phyloP scores from a whole-genome alignment of 2,888 invertebrate species.

The Drosophila mettleri region DNA sequence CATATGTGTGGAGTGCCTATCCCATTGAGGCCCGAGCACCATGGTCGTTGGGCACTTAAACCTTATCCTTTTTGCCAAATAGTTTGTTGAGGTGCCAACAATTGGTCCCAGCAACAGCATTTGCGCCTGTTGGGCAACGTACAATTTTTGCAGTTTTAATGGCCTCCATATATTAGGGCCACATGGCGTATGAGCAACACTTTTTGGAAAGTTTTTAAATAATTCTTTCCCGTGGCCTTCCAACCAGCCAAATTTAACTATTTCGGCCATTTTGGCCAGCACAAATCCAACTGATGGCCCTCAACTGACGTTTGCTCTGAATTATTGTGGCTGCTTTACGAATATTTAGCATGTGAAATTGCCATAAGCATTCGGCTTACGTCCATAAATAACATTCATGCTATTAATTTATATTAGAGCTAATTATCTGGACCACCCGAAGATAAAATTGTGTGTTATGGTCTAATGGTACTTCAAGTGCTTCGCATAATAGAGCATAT shows the following conservation, averaged over 20 bases:
- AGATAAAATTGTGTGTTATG: background rate
- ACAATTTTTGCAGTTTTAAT: conserved; percentile 17
- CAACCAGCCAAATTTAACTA: conserved; percentile 1
- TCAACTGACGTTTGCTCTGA: background rate
- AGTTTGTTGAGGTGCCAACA: conserved; percentile 8
- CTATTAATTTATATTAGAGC: background rate
- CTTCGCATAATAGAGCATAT: no score
- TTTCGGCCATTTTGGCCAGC: conserved; percentile 1
- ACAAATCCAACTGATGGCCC: background rate
- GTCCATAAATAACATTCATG: background rate
- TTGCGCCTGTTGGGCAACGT: background rate
- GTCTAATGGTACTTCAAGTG: background rate
- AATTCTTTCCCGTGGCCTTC: background rate
- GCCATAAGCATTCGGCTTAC: background rate
- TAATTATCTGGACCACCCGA: background rate
- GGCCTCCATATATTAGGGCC: conserved; percentile 8
- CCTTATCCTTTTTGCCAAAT: conserved; percentile 10
- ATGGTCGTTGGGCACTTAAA: background rate
- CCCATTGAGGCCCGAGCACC: background rate
- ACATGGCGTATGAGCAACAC: conserved; percentile 11
- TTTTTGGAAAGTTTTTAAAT: conserved; percentile 13
- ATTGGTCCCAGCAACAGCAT: conserved; percentile 2
- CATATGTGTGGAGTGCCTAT: background rate
- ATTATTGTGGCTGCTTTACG: background rate
- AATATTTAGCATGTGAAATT: background rate